A percentile compares a stretch with the other conserved stretches of the same genome.
Conservation (phyloP, 2,113 vertebrate genomes). For the Ctenomys sociabilis region DNA sequence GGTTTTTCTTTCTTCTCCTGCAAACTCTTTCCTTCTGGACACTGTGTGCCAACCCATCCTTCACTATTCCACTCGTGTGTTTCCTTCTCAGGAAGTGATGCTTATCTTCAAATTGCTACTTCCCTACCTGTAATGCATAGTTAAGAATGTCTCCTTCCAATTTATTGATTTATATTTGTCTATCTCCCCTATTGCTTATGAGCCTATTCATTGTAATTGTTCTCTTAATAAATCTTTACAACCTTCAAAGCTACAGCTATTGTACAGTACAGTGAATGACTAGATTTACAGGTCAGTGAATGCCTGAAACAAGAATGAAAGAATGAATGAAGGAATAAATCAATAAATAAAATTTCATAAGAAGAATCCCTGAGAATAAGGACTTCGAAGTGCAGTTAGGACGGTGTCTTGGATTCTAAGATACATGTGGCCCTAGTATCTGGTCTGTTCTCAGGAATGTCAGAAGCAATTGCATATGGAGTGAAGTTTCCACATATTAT, state of each 20-base stretch:
- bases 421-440: not conserved
- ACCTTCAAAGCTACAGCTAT: not conserved
- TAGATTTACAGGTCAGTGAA: not conserved
- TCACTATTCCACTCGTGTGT: not conserved
- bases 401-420: not conserved
- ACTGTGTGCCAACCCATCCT: not conserved
- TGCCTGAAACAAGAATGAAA: not conserved
- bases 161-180: constrained; percentile 7
- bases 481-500: constrained; percentile 69
- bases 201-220: not conserved
- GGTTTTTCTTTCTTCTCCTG: not conserved
- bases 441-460: constrained; percentile 51
- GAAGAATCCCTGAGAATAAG: not conserved
- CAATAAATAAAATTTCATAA: not conserved
- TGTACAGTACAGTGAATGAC: not conserved
- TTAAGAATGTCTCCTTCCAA: not conserved
- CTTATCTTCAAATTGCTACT: not conserved
- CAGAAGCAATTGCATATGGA: constrained; percentile 33
- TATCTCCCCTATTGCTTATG: not conserved
- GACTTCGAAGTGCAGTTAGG: not conserved
- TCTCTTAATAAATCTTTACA: not conserved
- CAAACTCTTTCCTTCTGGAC: not conserved
- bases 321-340: not conserved
- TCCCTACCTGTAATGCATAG: not conserved
- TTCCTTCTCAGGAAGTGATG: not conserved